These are phyloP conservation scores for Sorex maritimensis DNA, from an alignment of 2,797 vertebrate species.

Conservation along the genomic window DNA sequence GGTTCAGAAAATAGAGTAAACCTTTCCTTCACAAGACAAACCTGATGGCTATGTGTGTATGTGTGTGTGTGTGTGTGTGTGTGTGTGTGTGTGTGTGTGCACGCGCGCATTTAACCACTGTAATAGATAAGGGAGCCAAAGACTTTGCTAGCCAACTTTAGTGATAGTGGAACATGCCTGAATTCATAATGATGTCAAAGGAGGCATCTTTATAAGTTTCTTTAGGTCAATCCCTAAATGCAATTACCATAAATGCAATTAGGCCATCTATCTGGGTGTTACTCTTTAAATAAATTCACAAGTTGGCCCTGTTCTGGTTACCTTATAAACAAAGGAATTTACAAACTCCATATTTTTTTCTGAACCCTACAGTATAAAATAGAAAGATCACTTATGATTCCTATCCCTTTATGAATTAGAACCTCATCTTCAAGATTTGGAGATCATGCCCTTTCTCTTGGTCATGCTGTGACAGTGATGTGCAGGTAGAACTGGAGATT, in stretches of 20 bases:
- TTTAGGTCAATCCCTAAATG: not conserved
- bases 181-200: no score
- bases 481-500: conserved; percentile 1
- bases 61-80: not conserved
- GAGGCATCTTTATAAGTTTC: no score
- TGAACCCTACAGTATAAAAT: not conserved
- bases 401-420: not conserved
- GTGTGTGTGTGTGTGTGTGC: not conserved
- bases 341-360: not conserved
- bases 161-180: no score
- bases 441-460: not conserved
- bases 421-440: not conserved
- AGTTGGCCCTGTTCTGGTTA: not conserved
- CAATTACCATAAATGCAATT: not conserved
- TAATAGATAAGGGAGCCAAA: no score
- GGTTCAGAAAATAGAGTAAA: not conserved
- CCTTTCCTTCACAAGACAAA: not conserved
- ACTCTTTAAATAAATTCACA: not conserved
- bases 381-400: not conserved
- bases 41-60: not conserved
- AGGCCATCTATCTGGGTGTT: not conserved
- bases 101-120: no score
- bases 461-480: not conserved
- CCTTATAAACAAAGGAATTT: not conserved
- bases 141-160: no score